A percentile compares a stretch with the other conserved stretches of the same genome.
Evolutionary conservation across 2,113 vertebrate species (phyloP).

Genomic region (Heliornis fulica): DNA sequence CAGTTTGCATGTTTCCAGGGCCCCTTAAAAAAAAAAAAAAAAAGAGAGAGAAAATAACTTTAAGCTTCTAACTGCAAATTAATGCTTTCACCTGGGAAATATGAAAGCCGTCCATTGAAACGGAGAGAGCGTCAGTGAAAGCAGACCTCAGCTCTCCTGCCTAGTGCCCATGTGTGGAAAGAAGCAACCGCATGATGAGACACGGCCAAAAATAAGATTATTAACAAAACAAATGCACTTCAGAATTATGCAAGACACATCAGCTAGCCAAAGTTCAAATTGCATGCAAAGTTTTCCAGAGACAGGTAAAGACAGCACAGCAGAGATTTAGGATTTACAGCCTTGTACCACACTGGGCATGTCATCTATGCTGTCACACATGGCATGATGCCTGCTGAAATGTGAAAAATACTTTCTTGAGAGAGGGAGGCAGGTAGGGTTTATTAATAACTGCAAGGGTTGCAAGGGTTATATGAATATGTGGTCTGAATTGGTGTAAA

Average conservation of each 20-base stretch:
- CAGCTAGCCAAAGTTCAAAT: neutral
- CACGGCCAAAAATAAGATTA: neutral
- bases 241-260: neutral
- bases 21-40: neutral
- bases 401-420: neutral
- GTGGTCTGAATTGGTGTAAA: neutral
- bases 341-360: neutral
- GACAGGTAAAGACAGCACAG: neutral
- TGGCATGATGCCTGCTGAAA: neutral
- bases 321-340: neutral
- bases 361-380: neutral
- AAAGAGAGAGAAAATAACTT: neutral
- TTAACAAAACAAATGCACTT: neutral
- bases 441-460: neutral
- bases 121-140: neutral
- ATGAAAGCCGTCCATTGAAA: neutral
- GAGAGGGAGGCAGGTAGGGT: neutral
- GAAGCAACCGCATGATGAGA: neutral
- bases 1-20: neutral
- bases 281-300: neutral
- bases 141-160: neutral
- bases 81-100: neutral
- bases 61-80: neutral
- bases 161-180: rapidly evolving
- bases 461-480: neutral